These are phyloP conservation scores for Serripes groenlandicus DNA, from an alignment of 2,888 invertebrate species.

Conservation along the genomic window DNA sequence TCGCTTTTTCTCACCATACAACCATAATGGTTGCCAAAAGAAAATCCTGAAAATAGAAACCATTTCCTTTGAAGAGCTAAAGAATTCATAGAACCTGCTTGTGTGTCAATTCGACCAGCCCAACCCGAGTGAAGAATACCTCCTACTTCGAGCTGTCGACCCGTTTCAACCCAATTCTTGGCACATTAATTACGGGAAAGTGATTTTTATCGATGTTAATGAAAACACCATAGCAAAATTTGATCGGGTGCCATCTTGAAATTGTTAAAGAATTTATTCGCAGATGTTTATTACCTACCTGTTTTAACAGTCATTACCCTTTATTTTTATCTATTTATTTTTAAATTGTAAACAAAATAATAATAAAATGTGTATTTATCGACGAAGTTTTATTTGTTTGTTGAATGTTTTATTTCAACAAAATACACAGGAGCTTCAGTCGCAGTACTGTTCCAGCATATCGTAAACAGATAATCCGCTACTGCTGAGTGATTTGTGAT, in stretches of 20 bases:
- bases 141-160: constrained; percentile 3
- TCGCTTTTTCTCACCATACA: background rate
- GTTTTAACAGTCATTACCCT: too few species aligned
- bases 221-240: constrained; percentile 26
- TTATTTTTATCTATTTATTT: too few species aligned
- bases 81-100: background rate
- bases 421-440: too few species aligned
- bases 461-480: too few species aligned
- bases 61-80: background rate
- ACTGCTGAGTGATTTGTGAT: too few species aligned
- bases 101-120: background rate
- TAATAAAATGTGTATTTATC: too few species aligned
- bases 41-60: background rate
- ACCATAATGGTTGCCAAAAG: background rate
- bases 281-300: constrained; percentile 5
- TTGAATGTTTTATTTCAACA: too few species aligned
- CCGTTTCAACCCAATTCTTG: constrained; percentile 5
- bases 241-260: constrained; percentile 11
- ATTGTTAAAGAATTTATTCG: background rate
- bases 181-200: constrained; percentile 28
- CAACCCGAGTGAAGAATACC: background rate
- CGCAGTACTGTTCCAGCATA: too few species aligned
- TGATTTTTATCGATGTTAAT: constrained; percentile 14
- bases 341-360: too few species aligned
- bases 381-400: too few species aligned